Evolutionary conservation across 2,888 invertebrate species (phyloP), one percentile per base, ranked within the genome.

Genomic region (Achlya flavicornis): DNA sequence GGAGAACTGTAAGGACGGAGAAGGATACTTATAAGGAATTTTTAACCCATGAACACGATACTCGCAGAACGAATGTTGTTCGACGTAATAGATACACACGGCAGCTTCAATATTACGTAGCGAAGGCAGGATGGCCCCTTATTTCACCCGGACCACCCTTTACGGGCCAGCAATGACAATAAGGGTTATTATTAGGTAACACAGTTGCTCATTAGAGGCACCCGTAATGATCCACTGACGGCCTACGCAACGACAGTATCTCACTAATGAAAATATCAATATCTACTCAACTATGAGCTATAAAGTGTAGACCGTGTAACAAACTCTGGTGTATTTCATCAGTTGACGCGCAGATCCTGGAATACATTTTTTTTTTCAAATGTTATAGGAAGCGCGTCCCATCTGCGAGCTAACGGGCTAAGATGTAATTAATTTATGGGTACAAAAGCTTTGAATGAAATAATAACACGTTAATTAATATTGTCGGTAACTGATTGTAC

Each of bases 381-480:
- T 26, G 26, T 26, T 26, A 26, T 26, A 2, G 1, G 26, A 26
- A 26, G 26, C 26, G 26, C 26, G 26, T 26, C 26, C 2, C 26
- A 26, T 26, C 26, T 26, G 26, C 26, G 26, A 26, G 26, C 26
- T 26, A 26, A 26, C 26, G 26, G 26, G 26, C 2, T 26, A 26
- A 26, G 26, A 26, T 26, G 2, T 26, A 26, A 26, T 26, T 10
- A 53, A 60, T 16, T 16, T 46, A 46, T 46, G 46, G 41, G 10
- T 19, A 60, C 5, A 26, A 60, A 19, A 43, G 35, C 12, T 14
- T 3, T 16, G 43, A 46, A 75, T 71, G 73, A 71, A 81, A 81
- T 79, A 77, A 76, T 72, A 83, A 78, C 79, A 79, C 84, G 83
- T 82, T 85, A 86, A 85, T 86, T 85, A 86, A 78, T 77, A 77